phyloP scores from a whole-genome alignment of 2,113 vertebrate species.

The Picathartes gymnocephalus region DNA sequence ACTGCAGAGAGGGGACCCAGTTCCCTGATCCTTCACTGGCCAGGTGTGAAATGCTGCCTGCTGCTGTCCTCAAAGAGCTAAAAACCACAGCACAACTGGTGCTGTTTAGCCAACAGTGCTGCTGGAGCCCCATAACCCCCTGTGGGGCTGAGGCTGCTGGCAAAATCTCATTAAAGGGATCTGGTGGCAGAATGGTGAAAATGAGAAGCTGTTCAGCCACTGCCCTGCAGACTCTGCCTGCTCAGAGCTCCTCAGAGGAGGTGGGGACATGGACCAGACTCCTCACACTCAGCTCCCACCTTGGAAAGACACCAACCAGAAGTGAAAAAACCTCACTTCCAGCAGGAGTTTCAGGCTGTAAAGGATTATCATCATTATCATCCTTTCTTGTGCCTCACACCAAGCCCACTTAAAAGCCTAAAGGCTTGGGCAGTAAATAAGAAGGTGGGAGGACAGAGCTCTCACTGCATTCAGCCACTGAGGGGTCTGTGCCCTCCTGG shows the following conservation, averaged over 20 bases:
- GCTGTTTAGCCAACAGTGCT: not conserved
- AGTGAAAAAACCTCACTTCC: not conserved
- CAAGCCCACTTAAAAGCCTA: not conserved
- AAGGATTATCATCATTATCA: not conserved
- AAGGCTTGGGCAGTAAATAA: not conserved
- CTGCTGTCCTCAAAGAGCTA: not conserved
- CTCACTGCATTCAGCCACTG: not conserved
- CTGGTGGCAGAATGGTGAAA: not conserved
- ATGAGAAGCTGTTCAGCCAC: not conserved
- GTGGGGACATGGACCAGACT: not conserved
- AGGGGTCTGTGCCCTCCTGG: not conserved
- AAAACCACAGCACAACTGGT: not conserved
- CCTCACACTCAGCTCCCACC: not conserved
- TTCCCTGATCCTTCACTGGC: not conserved
- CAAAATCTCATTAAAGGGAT: accelerated
- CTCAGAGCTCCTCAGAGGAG: not conserved
- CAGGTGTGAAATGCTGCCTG: not conserved
- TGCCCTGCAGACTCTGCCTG: not conserved
- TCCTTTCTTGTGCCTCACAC: not conserved
- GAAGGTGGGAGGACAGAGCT: accelerated
- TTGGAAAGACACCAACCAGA: not conserved
- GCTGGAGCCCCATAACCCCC: not conserved
- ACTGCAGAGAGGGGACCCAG: not conserved
- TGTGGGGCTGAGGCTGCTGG: not conserved
- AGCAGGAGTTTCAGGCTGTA: not conserved